A percentile compares a stretch with the other conserved stretches of the same genome.
phyloP scores from a whole-genome alignment of 1,140 invertebrate species.

The Camponotus floridanus region DNA sequence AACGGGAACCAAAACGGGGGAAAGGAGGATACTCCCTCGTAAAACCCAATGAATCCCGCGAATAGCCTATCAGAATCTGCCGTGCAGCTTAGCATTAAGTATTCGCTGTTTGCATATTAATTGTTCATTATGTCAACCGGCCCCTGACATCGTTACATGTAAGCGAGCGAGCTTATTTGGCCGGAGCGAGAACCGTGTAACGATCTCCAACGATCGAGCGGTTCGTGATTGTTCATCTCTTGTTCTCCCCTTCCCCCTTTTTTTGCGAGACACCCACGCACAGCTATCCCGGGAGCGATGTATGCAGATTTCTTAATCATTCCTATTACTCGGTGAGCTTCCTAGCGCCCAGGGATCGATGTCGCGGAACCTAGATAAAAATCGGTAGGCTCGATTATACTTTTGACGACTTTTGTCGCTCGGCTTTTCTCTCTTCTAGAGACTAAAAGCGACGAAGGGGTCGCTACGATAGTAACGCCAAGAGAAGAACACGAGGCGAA shows the following conservation, averaged over 20 bases:
- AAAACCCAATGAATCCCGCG: conserved; percentile 32
- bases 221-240: conserved; percentile 55
- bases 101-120: conserved; percentile 86
- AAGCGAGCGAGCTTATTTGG: conserved; percentile 47
- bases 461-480: conserved; percentile 3
- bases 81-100: conserved; percentile 83
- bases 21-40: not conserved
- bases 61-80: conserved; percentile 80
- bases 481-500: not conserved
- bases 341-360: conserved; percentile 24
- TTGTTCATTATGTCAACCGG: conserved; percentile 82
- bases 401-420: not conserved
- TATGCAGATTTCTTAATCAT: conserved; percentile 73
- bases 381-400: conserved; percentile 57
- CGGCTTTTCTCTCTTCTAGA: not conserved
- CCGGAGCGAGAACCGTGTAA: conserved; percentile 49
- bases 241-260: not conserved
- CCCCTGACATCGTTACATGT: conserved; percentile 64
- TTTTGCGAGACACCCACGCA: conserved; percentile 30
- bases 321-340: conserved; percentile 34
- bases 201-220: conserved; percentile 51
- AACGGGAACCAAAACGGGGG: not conserved
- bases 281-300: conserved; percentile 67
- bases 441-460: not conserved
- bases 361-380: conserved; percentile 6